Evolutionary conservation across 37 sponge, comb jelly and placozoan genomes (phyloP).

Genomic region (Cliona cf. orientalis): DNA sequence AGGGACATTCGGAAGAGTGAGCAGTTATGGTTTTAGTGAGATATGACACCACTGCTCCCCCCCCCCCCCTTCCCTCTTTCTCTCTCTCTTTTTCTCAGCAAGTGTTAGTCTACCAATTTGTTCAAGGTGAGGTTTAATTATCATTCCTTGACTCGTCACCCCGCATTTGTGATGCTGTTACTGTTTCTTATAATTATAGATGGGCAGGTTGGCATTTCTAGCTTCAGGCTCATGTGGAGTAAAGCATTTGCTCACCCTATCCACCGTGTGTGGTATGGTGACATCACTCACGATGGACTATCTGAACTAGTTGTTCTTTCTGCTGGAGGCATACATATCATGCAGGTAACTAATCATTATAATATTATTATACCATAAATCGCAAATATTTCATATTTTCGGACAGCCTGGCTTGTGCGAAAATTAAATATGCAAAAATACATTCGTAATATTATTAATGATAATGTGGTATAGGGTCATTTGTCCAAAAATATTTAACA

Average conservation of each 20-base stretch:
- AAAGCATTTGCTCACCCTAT: constrained; percentile 70
- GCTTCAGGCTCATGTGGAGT: constrained; percentile 40
- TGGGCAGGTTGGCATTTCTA: background rate
- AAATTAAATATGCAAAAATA: too few species aligned
- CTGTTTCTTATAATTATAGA: background rate
- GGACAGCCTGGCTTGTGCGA: too few species aligned
- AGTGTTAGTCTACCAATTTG: constrained; percentile 45
- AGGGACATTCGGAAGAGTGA: constrained; percentile 87
- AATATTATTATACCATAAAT: too few species aligned
- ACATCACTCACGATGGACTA: constrained; percentile 80
- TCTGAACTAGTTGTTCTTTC: constrained; percentile 68
- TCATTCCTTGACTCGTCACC: too few species aligned
- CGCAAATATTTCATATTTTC: too few species aligned
- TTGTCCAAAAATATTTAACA: too few species aligned
- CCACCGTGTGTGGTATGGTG: constrained; percentile 72
- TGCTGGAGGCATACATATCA: constrained; percentile 72
- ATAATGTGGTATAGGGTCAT: too few species aligned
- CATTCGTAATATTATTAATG: too few species aligned
- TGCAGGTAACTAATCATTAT: constrained; percentile 55
- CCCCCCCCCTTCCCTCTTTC: too few species aligned
- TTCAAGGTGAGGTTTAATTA: background rate
- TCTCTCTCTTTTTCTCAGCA: constrained; percentile 15
- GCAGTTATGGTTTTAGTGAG: background rate
- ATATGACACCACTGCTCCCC: too few species aligned
- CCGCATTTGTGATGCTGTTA: too few species aligned